Percentiles rank a stretch among this genome's conserved stretches.
Conservation (phyloP, 2,797 vertebrate genomes). For the Sebastes matsubarae region DNA sequence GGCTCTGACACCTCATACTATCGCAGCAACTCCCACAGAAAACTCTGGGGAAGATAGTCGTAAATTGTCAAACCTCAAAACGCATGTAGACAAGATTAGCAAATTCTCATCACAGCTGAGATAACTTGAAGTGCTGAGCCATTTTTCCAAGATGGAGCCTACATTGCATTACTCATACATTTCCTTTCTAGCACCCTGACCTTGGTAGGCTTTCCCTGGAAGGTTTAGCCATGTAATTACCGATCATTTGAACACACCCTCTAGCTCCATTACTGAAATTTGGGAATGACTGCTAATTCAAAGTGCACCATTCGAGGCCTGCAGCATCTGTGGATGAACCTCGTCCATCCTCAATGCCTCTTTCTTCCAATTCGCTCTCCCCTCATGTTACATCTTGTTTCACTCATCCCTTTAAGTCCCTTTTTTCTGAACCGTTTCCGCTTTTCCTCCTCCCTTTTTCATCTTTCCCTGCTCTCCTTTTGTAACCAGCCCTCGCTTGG, state of each 20-base stretch:
- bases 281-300: slow-evolving; percentile 7
- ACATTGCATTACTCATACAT: neutral
- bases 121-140: neutral
- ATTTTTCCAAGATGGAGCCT: neutral
- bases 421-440: slow-evolving; percentile 1
- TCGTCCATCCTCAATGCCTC: slow-evolving; percentile 6
- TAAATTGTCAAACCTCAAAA: neutral
- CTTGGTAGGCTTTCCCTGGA: neutral
- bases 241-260: slow-evolving; percentile 26
- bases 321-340: slow-evolving; percentile 29
- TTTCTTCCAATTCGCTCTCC: slow-evolving; percentile 18
- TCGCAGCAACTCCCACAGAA: neutral
- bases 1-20: neutral
- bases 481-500: neutral
- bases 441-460: neutral
- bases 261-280: neutral
- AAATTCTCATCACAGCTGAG: neutral
- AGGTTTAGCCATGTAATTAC: neutral
- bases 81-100: neutral
- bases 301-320: slow-evolving; percentile 12
- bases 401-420: neutral
- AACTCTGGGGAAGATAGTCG: neutral
- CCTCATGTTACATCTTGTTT: slow-evolving; percentile 18
- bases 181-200: slow-evolving; percentile 1
- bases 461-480: neutral